phyloP scores from a whole-genome alignment of 2,888 invertebrate species.

The Lissocephala sabroskyi region DNA sequence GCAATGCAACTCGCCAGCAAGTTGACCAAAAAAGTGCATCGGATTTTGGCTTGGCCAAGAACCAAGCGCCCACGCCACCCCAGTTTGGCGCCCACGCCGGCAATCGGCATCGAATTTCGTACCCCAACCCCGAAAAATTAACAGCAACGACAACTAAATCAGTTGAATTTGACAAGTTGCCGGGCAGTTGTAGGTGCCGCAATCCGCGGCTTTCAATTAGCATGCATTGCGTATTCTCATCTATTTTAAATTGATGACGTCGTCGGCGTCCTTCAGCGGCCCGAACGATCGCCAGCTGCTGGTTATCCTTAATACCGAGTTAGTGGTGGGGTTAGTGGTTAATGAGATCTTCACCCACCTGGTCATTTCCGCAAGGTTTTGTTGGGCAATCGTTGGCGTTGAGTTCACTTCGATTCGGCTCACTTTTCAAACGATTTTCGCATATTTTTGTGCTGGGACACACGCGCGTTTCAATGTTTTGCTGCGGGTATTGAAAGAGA shows the following conservation, averaged over 20 bases:
- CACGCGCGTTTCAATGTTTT: no score
- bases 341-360: slow-evolving; percentile 24
- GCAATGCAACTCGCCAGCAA: slow-evolving; percentile 16
- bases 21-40: slow-evolving; percentile 64
- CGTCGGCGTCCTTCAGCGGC: slow-evolving; percentile 9
- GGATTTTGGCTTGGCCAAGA: slow-evolving; percentile 53
- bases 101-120: no score
- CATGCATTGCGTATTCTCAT: slow-evolving; percentile 60
- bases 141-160: slow-evolving; percentile 50
- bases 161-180: slow-evolving; percentile 50
- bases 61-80: slow-evolving; percentile 11
- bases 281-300: no score
- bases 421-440: no score
- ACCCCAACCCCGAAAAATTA: slow-evolving; percentile 21
- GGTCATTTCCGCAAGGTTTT: slow-evolving; percentile 45
- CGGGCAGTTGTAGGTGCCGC: slow-evolving; percentile 53
- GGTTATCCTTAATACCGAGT: no score
- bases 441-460: slow-evolving; percentile 15
- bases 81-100: slow-evolving; percentile 23
- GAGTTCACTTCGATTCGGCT: no score
- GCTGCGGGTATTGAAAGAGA: no score
- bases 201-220: slow-evolving; percentile 61
- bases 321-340: no score
- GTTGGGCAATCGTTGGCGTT: neutral
- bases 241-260: slow-evolving; percentile 65